Evolutionary conservation across 2,797 vertebrate species (phyloP).

Genomic region (Emys orbicularis): DNA sequence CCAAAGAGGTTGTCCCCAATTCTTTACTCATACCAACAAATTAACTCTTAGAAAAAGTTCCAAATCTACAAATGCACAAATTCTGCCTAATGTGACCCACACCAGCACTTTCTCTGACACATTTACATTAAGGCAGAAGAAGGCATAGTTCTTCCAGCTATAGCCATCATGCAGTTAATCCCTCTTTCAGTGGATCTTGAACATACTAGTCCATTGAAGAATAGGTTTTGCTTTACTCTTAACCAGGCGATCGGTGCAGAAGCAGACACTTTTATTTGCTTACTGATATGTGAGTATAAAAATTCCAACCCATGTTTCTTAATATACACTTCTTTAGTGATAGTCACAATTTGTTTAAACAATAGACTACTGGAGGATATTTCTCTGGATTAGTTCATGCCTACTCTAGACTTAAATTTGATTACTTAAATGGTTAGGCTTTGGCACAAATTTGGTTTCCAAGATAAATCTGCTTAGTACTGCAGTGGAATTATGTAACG

Average conservation of each 20-base stretch:
- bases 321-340: background rate
- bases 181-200: background rate
- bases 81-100: background rate
- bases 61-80: background rate
- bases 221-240: background rate
- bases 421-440: background rate
- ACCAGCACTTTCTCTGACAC: slow-evolving; percentile 6
- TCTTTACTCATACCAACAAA: slow-evolving; percentile 43
- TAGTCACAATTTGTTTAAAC: background rate
- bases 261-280: slow-evolving; percentile 7
- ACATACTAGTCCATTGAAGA: background rate
- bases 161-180: background rate
- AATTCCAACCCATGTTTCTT: background rate
- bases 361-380: background rate
- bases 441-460: background rate
- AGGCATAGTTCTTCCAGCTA: background rate
- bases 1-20: slow-evolving; percentile 22
- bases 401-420: background rate
- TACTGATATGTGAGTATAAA: background rate
- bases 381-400: background rate
- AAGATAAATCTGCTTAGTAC: background rate
- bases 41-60: background rate
- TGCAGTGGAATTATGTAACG: fast-evolving
- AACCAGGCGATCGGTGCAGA: background rate
- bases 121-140: background rate